Conservation (phyloP, 2,888 invertebrate genomes). For the Nomada goodeniana region DNA sequence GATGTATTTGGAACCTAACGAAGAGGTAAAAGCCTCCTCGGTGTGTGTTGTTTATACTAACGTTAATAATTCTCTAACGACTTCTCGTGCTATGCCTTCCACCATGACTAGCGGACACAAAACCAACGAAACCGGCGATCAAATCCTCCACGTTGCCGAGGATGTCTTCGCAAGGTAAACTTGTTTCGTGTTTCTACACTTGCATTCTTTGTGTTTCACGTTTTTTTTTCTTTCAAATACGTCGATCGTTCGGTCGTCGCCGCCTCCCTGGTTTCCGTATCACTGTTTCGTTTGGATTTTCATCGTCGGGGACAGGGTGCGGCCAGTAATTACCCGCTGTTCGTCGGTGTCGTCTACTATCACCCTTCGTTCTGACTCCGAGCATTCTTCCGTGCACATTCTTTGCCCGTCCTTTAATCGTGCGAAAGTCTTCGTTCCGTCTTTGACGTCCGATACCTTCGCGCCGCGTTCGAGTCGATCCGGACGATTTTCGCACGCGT, state of each 20-base stretch:
- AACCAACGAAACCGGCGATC: conserved; percentile 98
- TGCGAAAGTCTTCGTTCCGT: conserved; percentile 53
- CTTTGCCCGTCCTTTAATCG: conserved; percentile 59
- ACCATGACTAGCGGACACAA: conserved; percentile 91
- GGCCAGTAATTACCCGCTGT: too few species aligned
- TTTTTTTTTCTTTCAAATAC: too few species aligned
- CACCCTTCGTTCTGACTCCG: background rate
- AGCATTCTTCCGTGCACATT: conserved; percentile 28
- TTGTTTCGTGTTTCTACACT: conserved; percentile 56
- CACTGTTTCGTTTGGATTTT: conserved; percentile 9
- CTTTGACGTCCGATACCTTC: background rate
- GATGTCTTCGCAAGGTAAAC: conserved; percentile 97
- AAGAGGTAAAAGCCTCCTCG: conserved; percentile 18
- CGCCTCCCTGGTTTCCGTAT: background rate
- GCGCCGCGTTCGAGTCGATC: background rate
- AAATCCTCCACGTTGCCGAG: conserved; percentile 97
- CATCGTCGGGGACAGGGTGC: too few species aligned
- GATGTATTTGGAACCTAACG: conserved; percentile 5
- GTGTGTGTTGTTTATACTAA: conserved; percentile 58
- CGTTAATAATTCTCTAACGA: conserved; percentile 73
- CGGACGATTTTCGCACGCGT: conserved; percentile 46
- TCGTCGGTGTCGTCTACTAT: too few species aligned
- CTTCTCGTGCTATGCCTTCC: conserved; percentile 79
- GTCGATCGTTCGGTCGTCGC: conserved; percentile 32
- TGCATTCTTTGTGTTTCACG: background rate